Conservation (phyloP, 2,113 vertebrate species). For the Panthera uncia region DNA sequence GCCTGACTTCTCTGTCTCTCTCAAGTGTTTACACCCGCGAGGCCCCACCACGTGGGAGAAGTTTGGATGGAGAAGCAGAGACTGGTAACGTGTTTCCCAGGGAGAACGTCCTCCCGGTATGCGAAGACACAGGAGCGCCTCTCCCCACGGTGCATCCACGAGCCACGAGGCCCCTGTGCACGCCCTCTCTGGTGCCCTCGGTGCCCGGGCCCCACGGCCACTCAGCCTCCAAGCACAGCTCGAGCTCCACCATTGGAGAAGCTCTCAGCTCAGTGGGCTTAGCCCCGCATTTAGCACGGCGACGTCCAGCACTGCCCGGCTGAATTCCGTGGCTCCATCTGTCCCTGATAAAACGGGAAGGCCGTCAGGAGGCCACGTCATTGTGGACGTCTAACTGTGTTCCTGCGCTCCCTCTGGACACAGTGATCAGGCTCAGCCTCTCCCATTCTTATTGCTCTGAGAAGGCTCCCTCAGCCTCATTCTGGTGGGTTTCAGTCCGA, state of each 20-base stretch:
- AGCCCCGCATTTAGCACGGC: accelerated
- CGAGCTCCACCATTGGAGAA: too few relatives aligned
- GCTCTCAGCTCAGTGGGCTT: not conserved
- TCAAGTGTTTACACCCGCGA: accelerated
- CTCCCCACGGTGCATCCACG: accelerated
- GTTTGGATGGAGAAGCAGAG: not conserved
- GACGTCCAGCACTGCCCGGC: accelerated
- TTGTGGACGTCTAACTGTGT: accelerated
- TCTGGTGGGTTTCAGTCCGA: not conserved
- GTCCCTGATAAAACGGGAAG: too few relatives aligned
- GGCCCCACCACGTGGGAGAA: accelerated
- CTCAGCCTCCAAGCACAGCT: accelerated
- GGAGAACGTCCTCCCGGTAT: not conserved
- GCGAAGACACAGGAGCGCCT: not conserved
- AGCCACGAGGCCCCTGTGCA: accelerated
- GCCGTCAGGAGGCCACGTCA: accelerated
- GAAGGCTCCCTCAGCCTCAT: accelerated
- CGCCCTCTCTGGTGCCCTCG: accelerated
- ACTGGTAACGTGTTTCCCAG: accelerated
- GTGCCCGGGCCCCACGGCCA: not conserved
- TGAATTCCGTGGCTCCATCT: accelerated
- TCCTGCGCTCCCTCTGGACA: too few relatives aligned
- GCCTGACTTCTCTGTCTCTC: not conserved
- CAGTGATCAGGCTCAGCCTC: accelerated
- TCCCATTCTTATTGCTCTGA: accelerated